Conservation (phyloP, 2,113 vertebrate genomes). For the Uria lomvia region DNA sequence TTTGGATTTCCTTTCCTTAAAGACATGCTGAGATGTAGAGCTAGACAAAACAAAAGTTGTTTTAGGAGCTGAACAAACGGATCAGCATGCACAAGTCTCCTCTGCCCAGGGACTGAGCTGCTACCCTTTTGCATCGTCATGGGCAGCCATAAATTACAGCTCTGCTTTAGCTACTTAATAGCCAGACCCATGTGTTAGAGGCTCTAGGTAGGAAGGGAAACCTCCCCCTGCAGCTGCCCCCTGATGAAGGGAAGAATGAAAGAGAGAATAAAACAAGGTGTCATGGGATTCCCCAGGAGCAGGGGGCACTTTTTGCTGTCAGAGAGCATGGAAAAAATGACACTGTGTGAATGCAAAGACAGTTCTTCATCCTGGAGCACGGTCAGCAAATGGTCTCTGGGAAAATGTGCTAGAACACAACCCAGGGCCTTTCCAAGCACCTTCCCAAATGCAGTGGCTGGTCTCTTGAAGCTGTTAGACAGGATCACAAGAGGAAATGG, state of each 20-base stretch:
- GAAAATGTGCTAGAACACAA: not conserved
- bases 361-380: not conserved
- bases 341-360: not conserved
- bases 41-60: slow-evolving; percentile 39
- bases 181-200: not conserved
- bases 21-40: not conserved
- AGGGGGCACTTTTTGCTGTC: not conserved
- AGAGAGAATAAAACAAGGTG: not conserved
- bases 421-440: not conserved
- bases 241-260: not conserved
- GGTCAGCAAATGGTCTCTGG: not conserved
- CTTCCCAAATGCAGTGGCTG: not conserved
- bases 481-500: not conserved
- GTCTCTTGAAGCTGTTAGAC: not conserved
- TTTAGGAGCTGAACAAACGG: not conserved
- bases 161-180: not conserved
- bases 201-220: not conserved
- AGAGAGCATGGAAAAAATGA: not conserved
- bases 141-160: not conserved
- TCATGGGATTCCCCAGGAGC: not conserved
- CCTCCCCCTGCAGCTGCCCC: not conserved
- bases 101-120: not conserved
- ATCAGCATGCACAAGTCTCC: not conserved
- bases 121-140: not conserved
- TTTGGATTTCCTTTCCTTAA: slow-evolving; percentile 19